Evolutionary conservation across 2,888 invertebrate species (phyloP).

Genomic region (Eupithecia inturbata): DNA sequence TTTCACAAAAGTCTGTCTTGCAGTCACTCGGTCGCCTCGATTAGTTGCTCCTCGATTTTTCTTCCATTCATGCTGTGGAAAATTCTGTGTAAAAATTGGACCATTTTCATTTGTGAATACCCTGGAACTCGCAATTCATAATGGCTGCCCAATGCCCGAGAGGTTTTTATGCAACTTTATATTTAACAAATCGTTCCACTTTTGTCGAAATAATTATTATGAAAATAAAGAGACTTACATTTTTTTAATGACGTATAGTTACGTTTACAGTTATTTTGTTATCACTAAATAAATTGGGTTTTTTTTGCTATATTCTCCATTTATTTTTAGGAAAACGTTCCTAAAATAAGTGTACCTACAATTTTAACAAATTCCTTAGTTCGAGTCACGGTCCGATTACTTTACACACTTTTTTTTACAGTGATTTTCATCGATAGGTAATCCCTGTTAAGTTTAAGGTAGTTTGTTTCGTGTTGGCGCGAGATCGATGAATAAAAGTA

Average conservation of each 20-base stretch:
- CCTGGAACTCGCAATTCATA: conserved; percentile 34
- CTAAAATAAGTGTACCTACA: background rate
- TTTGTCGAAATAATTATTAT: background rate
- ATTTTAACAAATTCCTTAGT: too few relatives aligned
- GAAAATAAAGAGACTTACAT: background rate
- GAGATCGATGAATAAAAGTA: too few relatives aligned
- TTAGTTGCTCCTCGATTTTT: conserved; percentile 40
- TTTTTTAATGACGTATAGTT: background rate
- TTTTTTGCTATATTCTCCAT: background rate
- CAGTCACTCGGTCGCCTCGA: conserved; percentile 30
- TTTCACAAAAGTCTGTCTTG: background rate
- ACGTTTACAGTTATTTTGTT: background rate
- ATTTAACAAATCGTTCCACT: background rate
- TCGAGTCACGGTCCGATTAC: background rate
- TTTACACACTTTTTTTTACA: too few relatives aligned
- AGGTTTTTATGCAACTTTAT: conserved; percentile 14
- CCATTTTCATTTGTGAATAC: conserved; percentile 37
- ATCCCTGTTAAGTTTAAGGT: too few relatives aligned
- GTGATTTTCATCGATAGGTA: too few relatives aligned
- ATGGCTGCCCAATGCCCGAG: conserved; percentile 25
- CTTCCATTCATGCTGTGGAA: conserved; percentile 34
- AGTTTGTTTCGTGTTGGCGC: too few relatives aligned
- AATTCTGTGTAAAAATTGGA: conserved; percentile 43
- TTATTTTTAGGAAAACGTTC: background rate
- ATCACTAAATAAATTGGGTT: background rate